These are phyloP conservation scores for Arctopsyche grandis DNA, from an alignment of 1,140 invertebrate genomes.

Conservation along the genomic window DNA sequence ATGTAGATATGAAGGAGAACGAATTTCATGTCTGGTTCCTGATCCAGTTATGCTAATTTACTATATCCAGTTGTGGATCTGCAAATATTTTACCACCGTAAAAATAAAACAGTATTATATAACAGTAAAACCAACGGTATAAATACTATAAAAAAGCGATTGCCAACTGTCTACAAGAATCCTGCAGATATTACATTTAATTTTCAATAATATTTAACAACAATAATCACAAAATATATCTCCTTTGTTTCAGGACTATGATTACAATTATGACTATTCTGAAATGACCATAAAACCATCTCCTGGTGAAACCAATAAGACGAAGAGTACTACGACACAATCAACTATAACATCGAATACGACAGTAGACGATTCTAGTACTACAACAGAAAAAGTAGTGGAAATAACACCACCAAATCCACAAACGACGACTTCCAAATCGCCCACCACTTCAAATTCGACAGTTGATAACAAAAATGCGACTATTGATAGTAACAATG, in stretches of 20 bases:
- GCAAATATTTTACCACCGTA: background rate
- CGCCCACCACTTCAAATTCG: background rate
- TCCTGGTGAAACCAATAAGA: conserved; percentile 56
- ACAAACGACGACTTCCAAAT: conserved; percentile 21
- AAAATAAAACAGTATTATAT: background rate
- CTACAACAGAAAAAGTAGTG: conserved; percentile 48
- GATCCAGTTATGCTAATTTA: conserved; percentile 27
- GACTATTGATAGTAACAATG: background rate
- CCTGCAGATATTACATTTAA: background rate
- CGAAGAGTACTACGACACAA: conserved; percentile 51
- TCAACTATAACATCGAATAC: conserved; percentile 37
- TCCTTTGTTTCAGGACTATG: conserved; percentile 67
- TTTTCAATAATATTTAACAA: no score
- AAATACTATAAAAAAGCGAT: background rate
- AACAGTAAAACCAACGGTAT: conserved; percentile 22
- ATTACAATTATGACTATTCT: conserved; percentile 70
- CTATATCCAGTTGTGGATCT: background rate
- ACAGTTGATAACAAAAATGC: conserved; percentile 6
- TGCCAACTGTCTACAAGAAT: background rate
- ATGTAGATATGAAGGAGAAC: no score
- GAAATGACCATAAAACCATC: conserved; percentile 70
- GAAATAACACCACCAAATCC: conserved; percentile 50
- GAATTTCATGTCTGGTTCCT: background rate
- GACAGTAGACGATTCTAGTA: conserved; percentile 11
- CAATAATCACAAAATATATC: background rate